Percentiles rank a stretch among this genome's conserved stretches.
These are phyloP conservation scores for Enteromius afrohamiltoni DNA, from an alignment of 2,797 vertebrate species.

Conservation along the genomic window DNA sequence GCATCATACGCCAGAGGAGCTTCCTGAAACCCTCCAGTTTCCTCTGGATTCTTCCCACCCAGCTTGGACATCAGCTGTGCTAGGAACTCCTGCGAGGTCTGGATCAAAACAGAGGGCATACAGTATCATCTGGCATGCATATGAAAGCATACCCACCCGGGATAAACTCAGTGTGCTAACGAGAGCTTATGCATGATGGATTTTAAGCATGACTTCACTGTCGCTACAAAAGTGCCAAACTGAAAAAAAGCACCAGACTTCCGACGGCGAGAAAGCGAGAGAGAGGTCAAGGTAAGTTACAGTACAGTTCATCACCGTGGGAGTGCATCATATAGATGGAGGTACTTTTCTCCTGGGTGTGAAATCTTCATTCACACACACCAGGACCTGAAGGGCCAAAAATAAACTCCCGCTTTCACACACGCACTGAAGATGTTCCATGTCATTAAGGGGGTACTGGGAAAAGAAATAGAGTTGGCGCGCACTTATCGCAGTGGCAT, in stretches of 20 bases:
- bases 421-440: constrained; percentile 33
- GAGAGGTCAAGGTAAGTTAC: constrained; percentile 29
- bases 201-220: constrained; percentile 8
- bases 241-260: constrained; percentile 4
- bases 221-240: background rate
- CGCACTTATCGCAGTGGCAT: background rate
- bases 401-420: constrained; percentile 36
- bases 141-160: background rate
- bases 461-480: constrained; percentile 30
- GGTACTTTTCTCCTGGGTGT: constrained; percentile 30
- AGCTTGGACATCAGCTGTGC: constrained; percentile 87
- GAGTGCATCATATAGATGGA: constrained; percentile 39
- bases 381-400: constrained; percentile 4
- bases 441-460: constrained; percentile 36
- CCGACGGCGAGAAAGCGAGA: background rate
- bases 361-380: constrained; percentile 46
- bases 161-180: background rate
- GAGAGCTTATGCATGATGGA: constrained; percentile 2
- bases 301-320: constrained; percentile 31
- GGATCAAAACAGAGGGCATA: constrained; percentile 38
- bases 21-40: constrained; percentile 94
- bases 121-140: constrained; percentile 29
- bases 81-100: constrained; percentile 95
- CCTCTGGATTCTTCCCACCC: constrained; percentile 89
- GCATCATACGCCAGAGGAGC: constrained; percentile 93